Percentiles rank a stretch among this genome's conserved stretches.
These are phyloP conservation scores for Pachyuromys duprasi DNA, from an alignment of 2,797 vertebrate species.

Conservation along the genomic window DNA sequence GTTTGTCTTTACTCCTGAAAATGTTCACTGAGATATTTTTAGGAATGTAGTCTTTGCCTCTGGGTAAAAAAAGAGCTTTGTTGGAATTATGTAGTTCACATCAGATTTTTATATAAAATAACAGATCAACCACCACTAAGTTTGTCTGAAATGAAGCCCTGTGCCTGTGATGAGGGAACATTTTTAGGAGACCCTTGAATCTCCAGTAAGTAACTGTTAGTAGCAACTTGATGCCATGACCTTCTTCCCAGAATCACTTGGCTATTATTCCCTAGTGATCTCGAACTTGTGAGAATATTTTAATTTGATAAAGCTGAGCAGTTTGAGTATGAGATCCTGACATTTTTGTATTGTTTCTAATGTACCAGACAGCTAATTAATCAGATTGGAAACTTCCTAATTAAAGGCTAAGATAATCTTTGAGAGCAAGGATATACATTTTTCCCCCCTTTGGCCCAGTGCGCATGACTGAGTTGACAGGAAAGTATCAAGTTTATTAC, in stretches of 20 bases:
- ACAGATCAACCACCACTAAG: background rate
- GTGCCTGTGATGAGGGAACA: background rate
- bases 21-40: background rate
- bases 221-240: background rate
- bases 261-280: background rate
- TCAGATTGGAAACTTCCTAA: background rate
- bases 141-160: background rate
- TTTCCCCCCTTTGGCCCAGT: background rate
- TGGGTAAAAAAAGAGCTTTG: background rate
- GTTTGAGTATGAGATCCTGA: background rate
- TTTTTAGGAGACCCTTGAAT: background rate
- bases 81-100: background rate
- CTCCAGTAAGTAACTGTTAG: background rate
- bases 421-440: background rate
- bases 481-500: background rate
- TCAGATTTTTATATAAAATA: slow-evolving; percentile 13
- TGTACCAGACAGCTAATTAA: background rate
- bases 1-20: background rate
- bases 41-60: background rate
- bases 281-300: background rate
- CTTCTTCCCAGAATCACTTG: background rate
- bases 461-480: background rate
- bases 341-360: background rate
- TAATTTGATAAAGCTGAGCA: background rate
- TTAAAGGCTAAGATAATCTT: slow-evolving; percentile 3